Conservation (phyloP, 2,888 invertebrate genomes). For the Brachyptera putata region DNA sequence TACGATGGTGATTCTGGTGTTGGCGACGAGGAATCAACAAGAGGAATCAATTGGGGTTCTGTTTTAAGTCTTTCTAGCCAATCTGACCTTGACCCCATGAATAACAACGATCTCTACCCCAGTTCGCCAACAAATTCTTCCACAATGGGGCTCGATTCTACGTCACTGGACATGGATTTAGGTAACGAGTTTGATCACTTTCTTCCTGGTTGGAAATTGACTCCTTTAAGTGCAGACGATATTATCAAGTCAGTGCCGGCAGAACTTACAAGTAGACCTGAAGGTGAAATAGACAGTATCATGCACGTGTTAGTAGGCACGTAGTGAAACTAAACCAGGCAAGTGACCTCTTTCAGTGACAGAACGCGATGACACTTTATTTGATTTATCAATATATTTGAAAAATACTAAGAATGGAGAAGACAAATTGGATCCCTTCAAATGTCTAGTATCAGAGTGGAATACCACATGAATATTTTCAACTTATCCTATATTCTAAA, state of each 20-base stretch:
- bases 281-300: conserved; percentile 57
- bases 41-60: conserved; percentile 88
- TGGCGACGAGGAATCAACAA: conserved; percentile 59
- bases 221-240: conserved; percentile 49
- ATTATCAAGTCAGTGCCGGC: conserved; percentile 47
- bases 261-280: conserved; percentile 38
- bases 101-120: conserved; percentile 70
- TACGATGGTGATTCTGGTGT: conserved; percentile 45
- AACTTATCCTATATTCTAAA: no score
- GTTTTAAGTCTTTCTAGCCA: conserved; percentile 82
- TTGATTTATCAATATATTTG: no score
- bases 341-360: neutral
- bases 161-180: conserved; percentile 52
- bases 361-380: neutral
- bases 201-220: conserved; percentile 51
- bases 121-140: conserved; percentile 29
- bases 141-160: conserved; percentile 25
- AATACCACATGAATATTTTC: no score
- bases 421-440: no score
- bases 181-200: conserved; percentile 53
- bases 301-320: conserved; percentile 65
- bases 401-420: no score
- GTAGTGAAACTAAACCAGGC: conserved; percentile 32
- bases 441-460: no score
- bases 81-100: conserved; percentile 76